Evolutionary conservation across 1,140 invertebrate species (phyloP), one percentile per base, ranked within the genome.

Genomic region (Leptinotarsa defecta): DNA sequence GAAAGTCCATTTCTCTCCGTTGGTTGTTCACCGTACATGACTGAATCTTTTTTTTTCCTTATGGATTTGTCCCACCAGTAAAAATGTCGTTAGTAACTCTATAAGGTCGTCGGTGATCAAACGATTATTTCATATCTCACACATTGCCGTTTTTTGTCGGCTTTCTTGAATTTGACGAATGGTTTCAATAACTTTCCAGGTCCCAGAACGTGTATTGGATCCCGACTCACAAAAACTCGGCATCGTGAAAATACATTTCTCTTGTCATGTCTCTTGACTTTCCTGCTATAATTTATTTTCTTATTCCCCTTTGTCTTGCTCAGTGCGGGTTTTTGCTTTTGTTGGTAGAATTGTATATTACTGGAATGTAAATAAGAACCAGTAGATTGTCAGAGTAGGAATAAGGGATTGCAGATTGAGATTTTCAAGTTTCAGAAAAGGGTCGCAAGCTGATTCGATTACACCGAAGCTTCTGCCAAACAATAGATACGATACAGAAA

Each of bases 171-270:
- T 79, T 79, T 79, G 78, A 79, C 78, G 74, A 79, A 79, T 78
- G 74, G 78, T 79, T 79, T 79, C 78, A 79, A 79, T 79, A 79
- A 79, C 76, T 79, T 78, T 76, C 73, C 70, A 57, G 76, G 77
- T 67, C 68, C 70, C 49, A 62, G 34, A 48, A 70, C 68, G 68
- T 49, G 34, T 70, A 70, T 70, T 48, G n/a, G 68, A 70, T 70
- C 43, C 65, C 68, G 75, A 73, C 76, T 71, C 77, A 79, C 77
- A 79, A 79, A 79, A 79, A 77, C 68, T 20, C 19, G 57, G 63
- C 63, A 74, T 77, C 77, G 76, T 71, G 43, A 24, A 76, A 79
- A 79, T 79, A 79, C 78, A 79, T 79, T 79, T 79, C 78, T 79
- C 78, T 78, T 77, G 78, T 79, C 78, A 76, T 79, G 76, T 77